Evolutionary conservation across 2,797 vertebrate genomes (phyloP).

Genomic region (Ibycter americanus): DNA sequence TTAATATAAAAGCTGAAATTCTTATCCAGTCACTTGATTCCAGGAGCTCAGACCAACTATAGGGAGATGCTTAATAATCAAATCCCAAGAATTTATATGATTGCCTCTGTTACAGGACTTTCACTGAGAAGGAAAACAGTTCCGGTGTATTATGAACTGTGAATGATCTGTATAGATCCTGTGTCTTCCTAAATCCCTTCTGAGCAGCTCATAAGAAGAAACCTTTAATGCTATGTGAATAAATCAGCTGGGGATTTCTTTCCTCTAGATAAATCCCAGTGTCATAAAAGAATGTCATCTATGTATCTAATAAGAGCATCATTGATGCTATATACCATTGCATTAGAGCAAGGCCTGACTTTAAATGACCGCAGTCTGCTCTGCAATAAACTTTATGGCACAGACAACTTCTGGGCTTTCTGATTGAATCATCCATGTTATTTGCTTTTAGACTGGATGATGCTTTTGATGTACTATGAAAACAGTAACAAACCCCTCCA

Average conservation of each 20-base stretch:
- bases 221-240: neutral
- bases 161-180: neutral
- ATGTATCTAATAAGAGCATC: neutral
- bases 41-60: neutral
- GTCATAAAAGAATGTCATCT: neutral
- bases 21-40: neutral
- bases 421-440: neutral
- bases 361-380: neutral
- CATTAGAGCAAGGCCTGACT: neutral
- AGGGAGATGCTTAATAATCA: neutral
- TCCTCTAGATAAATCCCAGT: neutral
- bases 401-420: neutral
- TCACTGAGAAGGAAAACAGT: neutral
- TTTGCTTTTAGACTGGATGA: neutral
- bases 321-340: neutral
- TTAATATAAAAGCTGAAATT: neutral
- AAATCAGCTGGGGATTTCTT: neutral
- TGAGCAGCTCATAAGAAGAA: neutral
- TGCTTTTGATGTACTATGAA: neutral
- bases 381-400: neutral
- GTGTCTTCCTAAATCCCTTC: neutral
- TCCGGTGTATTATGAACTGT: neutral
- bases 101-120: neutral
- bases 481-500: neutral
- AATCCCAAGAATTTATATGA: neutral